Conservation (phyloP, 2,113 vertebrate species). For the Psittacula cyanocephala region DNA sequence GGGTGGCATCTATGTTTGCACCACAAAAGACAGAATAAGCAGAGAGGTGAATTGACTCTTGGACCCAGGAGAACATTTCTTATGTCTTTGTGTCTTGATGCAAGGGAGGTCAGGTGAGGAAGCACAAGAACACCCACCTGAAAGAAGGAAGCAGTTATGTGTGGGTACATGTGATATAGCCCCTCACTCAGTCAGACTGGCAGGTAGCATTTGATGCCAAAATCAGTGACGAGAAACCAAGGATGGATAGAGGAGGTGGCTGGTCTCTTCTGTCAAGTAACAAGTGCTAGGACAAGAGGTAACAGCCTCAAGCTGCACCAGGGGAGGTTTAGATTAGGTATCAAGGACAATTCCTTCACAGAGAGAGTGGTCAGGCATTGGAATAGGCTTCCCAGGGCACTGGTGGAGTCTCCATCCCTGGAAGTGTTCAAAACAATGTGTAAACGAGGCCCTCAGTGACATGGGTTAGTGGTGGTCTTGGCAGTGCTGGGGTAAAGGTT, state of each 20-base stretch:
- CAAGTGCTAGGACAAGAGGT: not conserved
- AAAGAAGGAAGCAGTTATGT: not conserved
- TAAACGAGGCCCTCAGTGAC: no score
- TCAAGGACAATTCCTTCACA: not conserved
- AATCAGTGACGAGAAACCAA: not conserved
- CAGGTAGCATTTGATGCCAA: not conserved
- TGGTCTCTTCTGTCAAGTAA: not conserved
- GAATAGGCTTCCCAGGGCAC: not conserved
- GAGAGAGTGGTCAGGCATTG: not conserved
- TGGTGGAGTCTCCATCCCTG: no score
- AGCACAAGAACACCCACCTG: not conserved
- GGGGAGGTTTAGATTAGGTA: not conserved
- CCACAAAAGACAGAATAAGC: not conserved
- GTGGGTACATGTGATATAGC: rapidly evolving
- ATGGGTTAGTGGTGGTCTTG: no score
- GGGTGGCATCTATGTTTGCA: not conserved
- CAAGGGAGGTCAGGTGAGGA: not conserved
- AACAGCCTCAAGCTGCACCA: not conserved
- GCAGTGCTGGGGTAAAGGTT: no score
- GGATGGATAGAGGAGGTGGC: not conserved
- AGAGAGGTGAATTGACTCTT: not conserved
- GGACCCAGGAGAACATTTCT: not conserved
- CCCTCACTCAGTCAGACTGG: not conserved
- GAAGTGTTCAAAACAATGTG: no score
- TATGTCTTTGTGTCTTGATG: rapidly evolving